A percentile compares a stretch with the other conserved stretches of the same genome.
Evolutionary conservation across 2,888 invertebrate genomes (phyloP).

Genomic region (Polyploca ridens): DNA sequence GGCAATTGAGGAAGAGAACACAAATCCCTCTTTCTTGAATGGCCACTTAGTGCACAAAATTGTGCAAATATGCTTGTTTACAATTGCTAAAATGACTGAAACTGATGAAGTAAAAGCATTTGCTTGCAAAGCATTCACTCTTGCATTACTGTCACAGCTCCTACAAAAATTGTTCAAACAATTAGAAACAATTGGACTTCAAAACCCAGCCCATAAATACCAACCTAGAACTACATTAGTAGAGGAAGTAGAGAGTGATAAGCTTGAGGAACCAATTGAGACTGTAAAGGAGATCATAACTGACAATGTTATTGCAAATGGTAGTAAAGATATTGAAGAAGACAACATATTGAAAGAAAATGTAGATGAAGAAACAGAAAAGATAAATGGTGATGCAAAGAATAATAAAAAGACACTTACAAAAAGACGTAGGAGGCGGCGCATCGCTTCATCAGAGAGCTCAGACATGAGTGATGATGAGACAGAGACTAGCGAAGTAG

Average conservation of each 20-base stretch:
- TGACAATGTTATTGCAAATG: constrained; percentile 34
- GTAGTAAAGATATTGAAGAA: constrained; percentile 31
- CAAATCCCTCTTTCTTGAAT: constrained; percentile 84
- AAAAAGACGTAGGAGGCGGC: constrained; percentile 80
- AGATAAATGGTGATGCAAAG: constrained; percentile 66
- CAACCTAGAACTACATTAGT: constrained; percentile 45
- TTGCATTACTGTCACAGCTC: constrained; percentile 92
- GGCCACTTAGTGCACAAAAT: constrained; percentile 92
- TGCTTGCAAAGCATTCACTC: constrained; percentile 92
- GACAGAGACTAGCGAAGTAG: constrained; percentile 73
- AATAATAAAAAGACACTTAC: constrained; percentile 66
- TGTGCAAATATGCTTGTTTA: constrained; percentile 91
- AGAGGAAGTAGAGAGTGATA: constrained; percentile 32
- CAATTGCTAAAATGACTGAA: constrained; percentile 90
- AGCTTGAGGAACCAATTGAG: constrained; percentile 26
- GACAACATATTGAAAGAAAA: constrained; percentile 31
- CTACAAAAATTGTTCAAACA: constrained; percentile 82
- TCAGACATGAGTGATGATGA: constrained; percentile 79
- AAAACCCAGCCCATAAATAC: constrained; percentile 74
- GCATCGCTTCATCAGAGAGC: constrained; percentile 79
- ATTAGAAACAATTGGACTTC: constrained; percentile 68
- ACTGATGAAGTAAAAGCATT: constrained; percentile 91
- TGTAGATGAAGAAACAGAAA: constrained; percentile 48
- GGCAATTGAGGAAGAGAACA: constrained; percentile 76
- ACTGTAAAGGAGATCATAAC: constrained; percentile 26